Evolutionary conservation across 2,797 vertebrate genomes (phyloP).

Genomic region (Arrhamphus sclerolepis): DNA sequence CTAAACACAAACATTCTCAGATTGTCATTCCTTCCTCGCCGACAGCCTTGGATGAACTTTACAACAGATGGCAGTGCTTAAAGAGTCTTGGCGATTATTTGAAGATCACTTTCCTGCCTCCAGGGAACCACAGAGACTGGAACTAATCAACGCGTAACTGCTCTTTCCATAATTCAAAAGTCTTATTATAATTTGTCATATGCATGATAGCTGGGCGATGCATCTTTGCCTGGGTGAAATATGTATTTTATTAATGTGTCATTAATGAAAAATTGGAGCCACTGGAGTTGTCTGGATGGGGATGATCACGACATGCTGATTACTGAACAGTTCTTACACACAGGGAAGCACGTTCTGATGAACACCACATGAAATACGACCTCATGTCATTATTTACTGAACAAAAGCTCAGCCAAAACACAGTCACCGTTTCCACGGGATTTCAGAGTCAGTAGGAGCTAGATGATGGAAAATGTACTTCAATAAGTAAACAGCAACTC

Average conservation of each 20-base stretch:
- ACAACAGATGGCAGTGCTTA: conserved; percentile 43
- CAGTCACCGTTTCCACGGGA: too few species aligned
- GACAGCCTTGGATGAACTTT: conserved; percentile 51
- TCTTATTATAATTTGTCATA: conserved; percentile 74
- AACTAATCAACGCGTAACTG: conserved; percentile 68
- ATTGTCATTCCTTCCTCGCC: conserved; percentile 26
- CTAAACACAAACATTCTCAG: conserved; percentile 22
- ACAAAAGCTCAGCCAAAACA: too few species aligned
- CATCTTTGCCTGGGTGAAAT: conserved; percentile 66
- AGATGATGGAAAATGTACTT: too few species aligned
- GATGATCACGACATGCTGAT: conserved; percentile 3
- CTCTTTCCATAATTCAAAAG: conserved; percentile 75
- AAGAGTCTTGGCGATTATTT: conserved; percentile 63
- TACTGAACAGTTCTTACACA: conserved; percentile 24
- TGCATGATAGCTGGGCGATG: conserved; percentile 55
- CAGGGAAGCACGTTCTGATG: conserved; percentile 21
- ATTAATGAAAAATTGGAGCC: conserved; percentile 53
- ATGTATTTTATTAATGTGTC: conserved; percentile 72
- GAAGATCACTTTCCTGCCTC: conserved; percentile 52
- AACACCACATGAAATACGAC: not conserved
- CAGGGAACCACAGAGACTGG: conserved; percentile 45
- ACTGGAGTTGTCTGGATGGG: conserved; percentile 11
- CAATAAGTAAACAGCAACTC: too few species aligned
- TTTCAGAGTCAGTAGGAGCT: too few species aligned
- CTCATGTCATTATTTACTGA: too few species aligned